These are phyloP conservation scores for Bombus polaris DNA, from an alignment of 1,140 invertebrate genomes.

Conservation along the genomic window DNA sequence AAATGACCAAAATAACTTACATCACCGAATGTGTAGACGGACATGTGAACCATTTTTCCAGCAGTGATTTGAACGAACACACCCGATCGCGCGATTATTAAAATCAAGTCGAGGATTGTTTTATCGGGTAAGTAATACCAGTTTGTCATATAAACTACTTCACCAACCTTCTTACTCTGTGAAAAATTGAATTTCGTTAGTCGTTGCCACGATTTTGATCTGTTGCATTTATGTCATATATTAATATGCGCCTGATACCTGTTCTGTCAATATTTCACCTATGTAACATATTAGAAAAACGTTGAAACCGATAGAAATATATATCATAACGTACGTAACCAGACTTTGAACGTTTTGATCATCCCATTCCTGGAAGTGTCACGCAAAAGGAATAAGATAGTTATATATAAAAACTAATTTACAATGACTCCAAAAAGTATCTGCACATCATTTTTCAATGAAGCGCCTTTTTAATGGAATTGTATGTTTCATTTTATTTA, in stretches of 20 bases:
- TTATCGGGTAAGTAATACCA: constrained; percentile 65
- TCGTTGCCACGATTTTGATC: too few species aligned
- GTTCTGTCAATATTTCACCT: constrained; percentile 63
- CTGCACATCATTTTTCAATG: too few species aligned
- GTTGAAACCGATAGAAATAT: constrained; percentile 58
- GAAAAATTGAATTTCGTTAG: too few species aligned
- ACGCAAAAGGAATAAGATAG: neutral
- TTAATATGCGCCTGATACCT: constrained; percentile 44
- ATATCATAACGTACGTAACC: constrained; percentile 32
- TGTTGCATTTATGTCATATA: neutral
- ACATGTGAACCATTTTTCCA: constrained; percentile 63
- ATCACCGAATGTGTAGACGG: constrained; percentile 63
- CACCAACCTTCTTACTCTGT: constrained; percentile 53
- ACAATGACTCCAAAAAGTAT: too few species aligned
- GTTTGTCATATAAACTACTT: constrained; percentile 62
- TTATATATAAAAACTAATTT: neutral
- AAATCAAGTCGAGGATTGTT: constrained; percentile 52
- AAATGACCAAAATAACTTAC: constrained; percentile 44
- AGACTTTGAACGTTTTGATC: constrained; percentile 9
- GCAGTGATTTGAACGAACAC: constrained; percentile 62
- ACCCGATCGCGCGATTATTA: constrained; percentile 65
- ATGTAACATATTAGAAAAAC: constrained; percentile 72
- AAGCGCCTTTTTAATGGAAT: too few species aligned
- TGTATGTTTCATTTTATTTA: too few species aligned
- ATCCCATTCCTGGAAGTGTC: constrained; percentile 62